phyloP scores from a whole-genome alignment of 1,140 invertebrate genomes.

The Pseudomyrmex pallidus region DNA sequence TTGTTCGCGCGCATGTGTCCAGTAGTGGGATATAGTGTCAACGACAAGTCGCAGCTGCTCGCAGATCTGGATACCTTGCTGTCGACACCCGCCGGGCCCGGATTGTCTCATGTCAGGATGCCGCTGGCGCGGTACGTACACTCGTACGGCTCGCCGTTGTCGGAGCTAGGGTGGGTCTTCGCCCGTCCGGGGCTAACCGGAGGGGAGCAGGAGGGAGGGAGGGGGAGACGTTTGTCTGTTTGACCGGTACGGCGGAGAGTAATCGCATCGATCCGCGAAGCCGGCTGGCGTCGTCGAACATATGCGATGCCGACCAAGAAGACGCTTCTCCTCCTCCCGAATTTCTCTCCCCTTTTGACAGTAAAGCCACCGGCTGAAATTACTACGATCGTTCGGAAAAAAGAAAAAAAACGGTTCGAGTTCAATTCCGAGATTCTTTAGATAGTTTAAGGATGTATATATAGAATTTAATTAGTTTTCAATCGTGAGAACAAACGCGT shows the following conservation, averaged over 20 bases:
- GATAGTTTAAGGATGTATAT: too few species aligned
- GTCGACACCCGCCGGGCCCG: constrained; percentile 83
- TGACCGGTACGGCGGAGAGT: constrained; percentile 24
- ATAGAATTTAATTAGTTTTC: too few species aligned
- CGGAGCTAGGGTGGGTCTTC: constrained; percentile 68
- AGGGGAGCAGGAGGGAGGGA: too few species aligned
- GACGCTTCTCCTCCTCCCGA: background rate
- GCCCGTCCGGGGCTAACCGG: constrained; percentile 42
- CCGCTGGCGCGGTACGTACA: constrained; percentile 87
- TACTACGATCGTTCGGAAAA: background rate
- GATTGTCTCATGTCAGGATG: constrained; percentile 88
- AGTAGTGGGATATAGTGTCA: constrained; percentile 82
- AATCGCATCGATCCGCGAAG: constrained; percentile 48
- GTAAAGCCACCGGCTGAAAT: background rate
- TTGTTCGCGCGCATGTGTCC: constrained; percentile 84
- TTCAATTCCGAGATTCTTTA: too few species aligned
- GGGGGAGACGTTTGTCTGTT: background rate
- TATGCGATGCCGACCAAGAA: constrained; percentile 17
- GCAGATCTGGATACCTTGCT: constrained; percentile 87
- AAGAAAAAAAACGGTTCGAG: background rate
- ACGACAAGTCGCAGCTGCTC: constrained; percentile 78
- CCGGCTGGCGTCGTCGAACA: constrained; percentile 27
- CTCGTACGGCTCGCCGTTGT: constrained; percentile 48
- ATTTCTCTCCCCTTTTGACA: background rate
- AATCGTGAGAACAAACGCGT: background rate